A percentile compares a stretch with the other conserved stretches of the same genome.
These are phyloP conservation scores for Spheniscus humboldti DNA, from an alignment of 2,797 vertebrate species.

Conservation along the genomic window DNA sequence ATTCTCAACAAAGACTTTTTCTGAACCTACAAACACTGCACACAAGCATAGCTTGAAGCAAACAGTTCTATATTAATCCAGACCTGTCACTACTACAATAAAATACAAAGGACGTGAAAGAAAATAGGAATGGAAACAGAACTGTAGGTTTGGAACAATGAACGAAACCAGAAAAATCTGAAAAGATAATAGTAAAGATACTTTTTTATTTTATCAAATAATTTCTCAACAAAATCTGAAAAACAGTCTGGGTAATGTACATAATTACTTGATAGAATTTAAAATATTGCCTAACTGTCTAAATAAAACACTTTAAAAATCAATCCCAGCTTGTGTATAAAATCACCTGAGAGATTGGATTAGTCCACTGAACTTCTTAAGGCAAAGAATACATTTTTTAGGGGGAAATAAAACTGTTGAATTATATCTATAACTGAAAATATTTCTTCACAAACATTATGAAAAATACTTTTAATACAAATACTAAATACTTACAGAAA, in stretches of 20 bases:
- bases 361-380: not conserved
- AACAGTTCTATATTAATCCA: not conserved
- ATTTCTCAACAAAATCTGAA: not conserved
- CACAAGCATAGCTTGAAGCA: not conserved
- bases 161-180: not conserved
- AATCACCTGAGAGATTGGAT: not conserved
- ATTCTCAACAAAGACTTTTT: not conserved
- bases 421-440: not conserved
- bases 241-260: not conserved
- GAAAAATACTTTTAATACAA: not conserved
- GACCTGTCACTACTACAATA: not conserved
- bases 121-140: not conserved
- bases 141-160: not conserved
- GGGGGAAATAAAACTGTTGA: not conserved
- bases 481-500: not conserved
- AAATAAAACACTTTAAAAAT: not conserved
- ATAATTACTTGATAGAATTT: not conserved
- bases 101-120: not conserved
- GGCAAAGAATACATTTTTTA: not conserved
- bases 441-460: not conserved
- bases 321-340: not conserved
- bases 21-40: not conserved
- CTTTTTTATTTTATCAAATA: not conserved
- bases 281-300: not conserved
- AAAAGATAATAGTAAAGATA: not conserved